A percentile compares a stretch with the other conserved stretches of the same genome.
Conservation (phyloP, 1,140 invertebrate genomes). For the Halesus radiatus region DNA sequence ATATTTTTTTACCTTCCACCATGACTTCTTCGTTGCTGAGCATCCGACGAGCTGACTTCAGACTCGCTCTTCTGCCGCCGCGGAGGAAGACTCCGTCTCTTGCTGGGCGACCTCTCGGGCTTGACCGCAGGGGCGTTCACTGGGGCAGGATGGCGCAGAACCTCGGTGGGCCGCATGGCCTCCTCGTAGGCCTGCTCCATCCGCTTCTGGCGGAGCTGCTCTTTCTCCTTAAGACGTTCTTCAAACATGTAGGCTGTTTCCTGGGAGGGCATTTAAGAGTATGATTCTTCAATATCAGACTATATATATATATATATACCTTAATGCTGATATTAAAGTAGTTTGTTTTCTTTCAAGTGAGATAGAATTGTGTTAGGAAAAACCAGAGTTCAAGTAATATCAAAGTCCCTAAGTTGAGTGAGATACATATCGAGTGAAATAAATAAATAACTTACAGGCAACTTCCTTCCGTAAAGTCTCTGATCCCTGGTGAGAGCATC, state of each 20-base stretch:
- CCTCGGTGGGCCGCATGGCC: not conserved
- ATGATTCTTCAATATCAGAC: too few relatives aligned
- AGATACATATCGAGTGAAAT: slow-evolving; percentile 1
- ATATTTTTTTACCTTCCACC: too few relatives aligned
- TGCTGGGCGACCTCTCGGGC: not conserved
- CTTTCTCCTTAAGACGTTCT: slow-evolving; percentile 58
- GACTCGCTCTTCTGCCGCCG: not conserved
- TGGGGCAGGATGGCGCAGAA: not conserved
- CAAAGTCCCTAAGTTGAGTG: too few relatives aligned
- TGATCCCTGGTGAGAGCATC: slow-evolving; percentile 64
- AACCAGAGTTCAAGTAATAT: slow-evolving; percentile 19
- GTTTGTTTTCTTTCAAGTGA: too few relatives aligned
- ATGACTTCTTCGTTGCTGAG: too few relatives aligned
- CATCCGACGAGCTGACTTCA: not conserved
- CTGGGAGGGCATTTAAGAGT: slow-evolving; percentile 56
- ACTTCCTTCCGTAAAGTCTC: slow-evolving; percentile 59
- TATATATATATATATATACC: too few relatives aligned
- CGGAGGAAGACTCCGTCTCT: not conserved
- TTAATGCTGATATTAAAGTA: too few relatives aligned
- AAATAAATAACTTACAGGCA: slow-evolving; percentile 39
- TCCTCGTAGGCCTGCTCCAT: slow-evolving; percentile 21
- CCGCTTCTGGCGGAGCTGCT: slow-evolving; percentile 56
- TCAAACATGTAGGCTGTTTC: slow-evolving; percentile 62
- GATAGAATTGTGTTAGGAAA: too few relatives aligned
- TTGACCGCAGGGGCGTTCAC: not conserved